Evolutionary conservation across 2,113 vertebrate species (phyloP), one percentile per base, ranked within the genome.

Genomic region (Pampusana beccarii): DNA sequence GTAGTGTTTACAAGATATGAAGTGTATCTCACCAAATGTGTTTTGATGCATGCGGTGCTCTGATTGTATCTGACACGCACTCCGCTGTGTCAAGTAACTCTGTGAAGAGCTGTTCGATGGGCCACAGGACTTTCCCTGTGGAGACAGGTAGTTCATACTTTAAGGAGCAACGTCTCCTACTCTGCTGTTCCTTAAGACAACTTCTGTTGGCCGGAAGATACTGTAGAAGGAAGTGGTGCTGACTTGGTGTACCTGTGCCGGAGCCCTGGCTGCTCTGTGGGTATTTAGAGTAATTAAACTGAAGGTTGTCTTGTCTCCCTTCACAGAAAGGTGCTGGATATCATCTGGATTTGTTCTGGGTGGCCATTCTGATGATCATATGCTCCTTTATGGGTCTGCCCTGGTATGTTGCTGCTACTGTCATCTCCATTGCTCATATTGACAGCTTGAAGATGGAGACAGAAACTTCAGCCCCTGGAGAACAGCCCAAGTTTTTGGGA

Each of bases 361-460:
- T 99, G 91, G 99, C 98, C 14, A 46, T 99, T 40, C 98, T 99
- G 86, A 98, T 99, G 97, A 98, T 98, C 7, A 19, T 99, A 3
- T 99, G 99, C 97, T 99, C 99, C 91, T 99, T 99, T 80, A 99
- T 99, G 99, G 99, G 98, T 25, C 98, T 99, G 73, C 99, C 99
- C 0, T 99, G 99, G 99, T 99, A 99, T 0, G 99, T 99, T 50
- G 99, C 99, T 16, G 99, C 99, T 50, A 99, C 99, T 0, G 99
- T 99, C 33, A 99, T 99, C 97, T 99, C 99, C 84, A 99, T 99
- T 3, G 99, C 99, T 57, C 99, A 99, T 96, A 99, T 99, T 1
- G 99, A 99, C 98, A 99, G 99, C 96, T 97, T 99, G 97, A 99
- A 99, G 98, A 99, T 99, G 99, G 99, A 99, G 93, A 99, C 99